Evolutionary conservation across 2,797 vertebrate species (phyloP).

Genomic region (Siniperca undulata): DNA sequence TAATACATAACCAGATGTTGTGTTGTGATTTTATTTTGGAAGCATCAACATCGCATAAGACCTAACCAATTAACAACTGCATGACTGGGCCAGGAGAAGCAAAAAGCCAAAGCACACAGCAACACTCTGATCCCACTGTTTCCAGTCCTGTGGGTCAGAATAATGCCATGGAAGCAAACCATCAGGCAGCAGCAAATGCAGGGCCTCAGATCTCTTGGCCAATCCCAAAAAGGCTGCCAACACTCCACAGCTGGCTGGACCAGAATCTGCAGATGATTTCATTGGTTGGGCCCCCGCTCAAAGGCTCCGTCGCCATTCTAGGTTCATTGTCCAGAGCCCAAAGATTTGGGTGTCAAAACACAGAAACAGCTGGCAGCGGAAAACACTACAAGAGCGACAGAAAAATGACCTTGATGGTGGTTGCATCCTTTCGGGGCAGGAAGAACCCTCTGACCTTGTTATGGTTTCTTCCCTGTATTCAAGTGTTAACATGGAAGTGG

Average conservation of each 20-base stretch:
- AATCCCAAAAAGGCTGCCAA: slow-evolving; percentile 69
- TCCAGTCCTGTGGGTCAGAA: slow-evolving; percentile 64
- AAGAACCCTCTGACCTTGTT: slow-evolving; percentile 62
- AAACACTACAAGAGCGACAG: slow-evolving; percentile 68
- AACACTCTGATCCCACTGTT: slow-evolving; percentile 49
- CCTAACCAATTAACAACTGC: slow-evolving; percentile 47
- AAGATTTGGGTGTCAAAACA: slow-evolving; percentile 74
- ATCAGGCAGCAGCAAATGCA: slow-evolving; percentile 57
- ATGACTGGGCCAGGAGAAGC: slow-evolving; percentile 31
- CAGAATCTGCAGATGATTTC: slow-evolving; percentile 65
- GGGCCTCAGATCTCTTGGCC: slow-evolving; percentile 68
- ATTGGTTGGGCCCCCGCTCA: slow-evolving; percentile 50
- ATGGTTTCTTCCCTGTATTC: slow-evolving; percentile 66
- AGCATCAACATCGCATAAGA: slow-evolving; percentile 30
- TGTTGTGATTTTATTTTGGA: slow-evolving; percentile 50
- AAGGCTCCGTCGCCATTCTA: slow-evolving; percentile 47
- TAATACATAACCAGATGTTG: slow-evolving; percentile 63
- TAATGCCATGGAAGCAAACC: slow-evolving; percentile 69
- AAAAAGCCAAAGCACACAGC: slow-evolving; percentile 42
- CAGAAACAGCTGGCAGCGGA: slow-evolving; percentile 82
- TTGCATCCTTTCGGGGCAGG: slow-evolving; percentile 73
- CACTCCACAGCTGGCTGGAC: slow-evolving; percentile 76
- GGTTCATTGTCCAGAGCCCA: slow-evolving; percentile 69
- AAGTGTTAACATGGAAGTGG: slow-evolving; percentile 68
- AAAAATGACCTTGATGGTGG: slow-evolving; percentile 71